A percentile compares a stretch with the other conserved stretches of the same genome.
phyloP scores from a whole-genome alignment of 2,113 vertebrate species.

The Calonectris borealis region DNA sequence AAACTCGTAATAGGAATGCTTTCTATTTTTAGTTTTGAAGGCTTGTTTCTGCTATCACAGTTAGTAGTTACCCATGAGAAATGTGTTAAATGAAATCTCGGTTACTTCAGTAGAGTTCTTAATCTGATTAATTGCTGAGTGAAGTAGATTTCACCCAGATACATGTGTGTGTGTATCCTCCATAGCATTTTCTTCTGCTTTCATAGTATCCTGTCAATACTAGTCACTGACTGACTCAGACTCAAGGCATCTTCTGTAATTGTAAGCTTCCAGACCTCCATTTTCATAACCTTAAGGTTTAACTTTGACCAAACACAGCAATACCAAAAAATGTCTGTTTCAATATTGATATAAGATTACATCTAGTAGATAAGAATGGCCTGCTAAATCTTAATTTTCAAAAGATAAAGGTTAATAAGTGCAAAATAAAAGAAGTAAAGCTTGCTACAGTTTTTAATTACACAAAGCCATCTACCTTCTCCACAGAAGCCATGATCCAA shows the following conservation, averaged over 20 bases:
- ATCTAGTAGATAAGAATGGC: background rate
- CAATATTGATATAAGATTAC: background rate
- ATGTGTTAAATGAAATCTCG: background rate
- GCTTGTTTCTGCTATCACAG: slow-evolving; percentile 1
- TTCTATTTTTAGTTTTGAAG: background rate
- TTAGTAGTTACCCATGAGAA: background rate
- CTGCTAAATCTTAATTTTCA: background rate
- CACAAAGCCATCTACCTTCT: background rate
- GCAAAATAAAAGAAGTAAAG: background rate
- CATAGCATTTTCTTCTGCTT: background rate
- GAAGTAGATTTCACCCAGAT: background rate
- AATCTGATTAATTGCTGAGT: slow-evolving; percentile 20
- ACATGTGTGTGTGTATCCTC: background rate
- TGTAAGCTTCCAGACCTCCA: background rate
- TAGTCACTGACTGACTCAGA: background rate
- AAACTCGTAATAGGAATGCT: background rate
- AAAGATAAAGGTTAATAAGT: background rate
- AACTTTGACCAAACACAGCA: background rate
- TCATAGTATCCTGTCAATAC: background rate
- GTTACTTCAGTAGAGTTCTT: background rate
- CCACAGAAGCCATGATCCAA: background rate
- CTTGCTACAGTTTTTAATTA: background rate
- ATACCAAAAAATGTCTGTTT: background rate
- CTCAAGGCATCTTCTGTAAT: background rate
- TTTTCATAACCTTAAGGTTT: background rate